Percentiles rank a stretch among this genome's conserved stretches.
These are phyloP conservation scores for Antigone vipio DNA, from an alignment of 2,113 vertebrate species.

Conservation along the genomic window DNA sequence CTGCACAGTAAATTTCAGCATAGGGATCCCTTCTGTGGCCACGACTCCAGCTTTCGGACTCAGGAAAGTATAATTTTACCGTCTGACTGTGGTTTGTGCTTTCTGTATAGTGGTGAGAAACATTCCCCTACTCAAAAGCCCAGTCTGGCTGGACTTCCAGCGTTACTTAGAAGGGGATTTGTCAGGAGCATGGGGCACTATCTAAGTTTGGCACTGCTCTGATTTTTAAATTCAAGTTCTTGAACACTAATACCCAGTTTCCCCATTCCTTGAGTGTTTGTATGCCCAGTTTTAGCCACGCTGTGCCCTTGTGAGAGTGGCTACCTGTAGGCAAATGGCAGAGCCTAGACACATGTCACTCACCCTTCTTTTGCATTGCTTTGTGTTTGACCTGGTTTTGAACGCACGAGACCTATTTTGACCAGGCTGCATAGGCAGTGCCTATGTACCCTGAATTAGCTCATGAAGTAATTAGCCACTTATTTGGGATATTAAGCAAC, in stretches of 20 bases:
- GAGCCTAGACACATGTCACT: background rate
- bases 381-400: slow-evolving; percentile 1
- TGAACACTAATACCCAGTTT: background rate
- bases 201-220: background rate
- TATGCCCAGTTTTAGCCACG: background rate
- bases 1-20: background rate
- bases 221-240: background rate
- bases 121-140: background rate
- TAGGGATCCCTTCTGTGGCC: background rate
- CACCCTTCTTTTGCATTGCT: background rate
- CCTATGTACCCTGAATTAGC: background rate
- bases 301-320: background rate
- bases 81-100: background rate
- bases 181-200: background rate
- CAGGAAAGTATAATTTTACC: background rate
- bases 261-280: background rate
- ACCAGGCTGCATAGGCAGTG: background rate
- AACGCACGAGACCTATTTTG: background rate
- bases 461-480: slow-evolving; percentile 37
- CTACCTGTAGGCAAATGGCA: background rate
- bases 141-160: background rate
- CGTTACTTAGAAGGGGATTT: background rate
- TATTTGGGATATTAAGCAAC: slow-evolving; percentile 22
- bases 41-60: background rate
- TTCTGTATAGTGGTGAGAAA: background rate